Base-by-base conservation (phyloP, 2,113 vertebrate genomes). In the Stegastes partitus region DNA sequence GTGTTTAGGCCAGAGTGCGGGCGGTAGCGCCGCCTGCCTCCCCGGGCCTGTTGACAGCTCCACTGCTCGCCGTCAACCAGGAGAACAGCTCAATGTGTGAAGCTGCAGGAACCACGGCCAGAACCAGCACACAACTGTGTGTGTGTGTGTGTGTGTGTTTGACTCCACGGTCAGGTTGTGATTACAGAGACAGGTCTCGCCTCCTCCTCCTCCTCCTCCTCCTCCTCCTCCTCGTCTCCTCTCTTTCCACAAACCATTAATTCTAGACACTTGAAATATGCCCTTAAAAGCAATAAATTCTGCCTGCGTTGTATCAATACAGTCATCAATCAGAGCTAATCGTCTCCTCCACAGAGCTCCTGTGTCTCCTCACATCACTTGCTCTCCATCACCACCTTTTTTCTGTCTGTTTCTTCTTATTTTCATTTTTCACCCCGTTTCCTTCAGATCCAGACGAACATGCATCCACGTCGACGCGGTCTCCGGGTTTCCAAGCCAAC, bases 31-130 rank as follows among this genome's bases (percentile, higher is more conserved):
- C 56, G 83, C 42, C 73, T 84, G 83, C 50, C 81, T 81, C 87
- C 81, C 77, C 9, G 63, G 79, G 68, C 77, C 87, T 91, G 92
- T 72, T 88, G 90, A 93, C 91, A 93, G 92, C 80, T 86, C 87
- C 75, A 89, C 91, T 91, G 88, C 86, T 92, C 82, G 82, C 79
- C 49, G 87, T 93, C 92, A 92, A 77, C 82, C 83, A 64, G 18
- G 54, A 89, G 83, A 93, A 89, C 83, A 84, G 78, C 83, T 92
- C 77, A 59, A 85, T 77, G 90, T 87, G 72, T 86, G 89, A 72
- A 67, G 79, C 69, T 83, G 77, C 51, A 89, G 85, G 92, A 89
- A 80, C 21, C n/a, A 66, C 69, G 84, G 84, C 85, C 81, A 57
- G 56, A 72, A 47, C 76, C 71, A 54, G 61, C 58, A 64, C 49